These are phyloP conservation scores for Centropus bengalensis DNA, from an alignment of 2,113 vertebrate genomes.

Conservation along the genomic window DNA sequence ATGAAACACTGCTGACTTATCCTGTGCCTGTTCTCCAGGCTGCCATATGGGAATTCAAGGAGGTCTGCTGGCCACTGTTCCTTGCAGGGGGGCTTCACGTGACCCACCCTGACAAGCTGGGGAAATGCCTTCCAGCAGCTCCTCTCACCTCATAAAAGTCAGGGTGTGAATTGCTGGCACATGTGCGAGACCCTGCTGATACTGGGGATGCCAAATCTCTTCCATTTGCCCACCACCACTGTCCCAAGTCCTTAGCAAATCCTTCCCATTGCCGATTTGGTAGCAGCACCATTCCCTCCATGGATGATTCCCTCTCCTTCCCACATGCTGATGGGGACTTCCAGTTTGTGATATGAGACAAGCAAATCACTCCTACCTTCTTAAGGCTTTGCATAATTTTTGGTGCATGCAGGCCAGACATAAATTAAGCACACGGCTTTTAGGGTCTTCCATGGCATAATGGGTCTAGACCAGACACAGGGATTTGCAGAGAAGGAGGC, in stretches of 20 bases:
- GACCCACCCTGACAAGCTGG: neutral
- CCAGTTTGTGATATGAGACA: accelerated
- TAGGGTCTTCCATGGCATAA: neutral
- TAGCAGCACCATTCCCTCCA: neutral
- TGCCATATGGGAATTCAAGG: neutral
- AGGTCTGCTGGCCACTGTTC: neutral
- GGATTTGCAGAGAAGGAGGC: neutral
- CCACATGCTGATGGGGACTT: neutral
- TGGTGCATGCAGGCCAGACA: accelerated
- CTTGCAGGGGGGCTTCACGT: neutral
- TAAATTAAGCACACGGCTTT: neutral
- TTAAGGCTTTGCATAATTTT: accelerated
- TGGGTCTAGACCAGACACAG: neutral
- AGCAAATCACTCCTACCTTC: neutral
- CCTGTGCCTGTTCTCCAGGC: accelerated
- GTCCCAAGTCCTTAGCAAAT: neutral
- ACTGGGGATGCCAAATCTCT: neutral
- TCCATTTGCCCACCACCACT: neutral
- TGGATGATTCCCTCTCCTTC: neutral
- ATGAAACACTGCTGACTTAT: neutral
- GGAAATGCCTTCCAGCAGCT: conserved; percentile 47
- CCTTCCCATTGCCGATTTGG: neutral
- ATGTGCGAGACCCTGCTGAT: neutral
- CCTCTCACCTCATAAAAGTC: conserved; percentile 52
- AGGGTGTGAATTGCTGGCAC: neutral